Conservation (phyloP, 2,888 invertebrate species). For the Drosophila formosana region DNA sequence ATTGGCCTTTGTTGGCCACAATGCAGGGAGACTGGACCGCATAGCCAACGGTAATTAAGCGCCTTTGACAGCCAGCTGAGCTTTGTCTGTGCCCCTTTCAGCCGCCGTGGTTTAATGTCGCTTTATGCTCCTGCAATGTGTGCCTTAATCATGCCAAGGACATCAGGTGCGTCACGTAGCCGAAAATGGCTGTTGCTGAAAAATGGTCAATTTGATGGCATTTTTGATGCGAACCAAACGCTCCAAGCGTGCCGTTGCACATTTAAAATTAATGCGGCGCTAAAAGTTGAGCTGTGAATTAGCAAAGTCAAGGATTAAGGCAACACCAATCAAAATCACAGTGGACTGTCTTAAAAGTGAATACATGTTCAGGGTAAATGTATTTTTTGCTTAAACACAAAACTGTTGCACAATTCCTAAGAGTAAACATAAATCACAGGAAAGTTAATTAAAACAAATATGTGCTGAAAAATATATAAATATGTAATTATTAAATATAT, state of each 20-base stretch:
- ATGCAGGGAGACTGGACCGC: slow-evolving; percentile 18
- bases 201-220: slow-evolving; percentile 58
- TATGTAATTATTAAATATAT: no score
- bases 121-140: slow-evolving; percentile 35
- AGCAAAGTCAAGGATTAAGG: slow-evolving; percentile 19
- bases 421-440: no score
- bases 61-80: slow-evolving; percentile 63
- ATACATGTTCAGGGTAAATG: background rate
- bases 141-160: slow-evolving; percentile 59
- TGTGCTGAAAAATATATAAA: no score
- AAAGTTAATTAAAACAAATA: no score
- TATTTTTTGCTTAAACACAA: no score
- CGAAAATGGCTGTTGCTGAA: slow-evolving; percentile 2
- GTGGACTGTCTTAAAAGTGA: background rate
- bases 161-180: slow-evolving; percentile 37
- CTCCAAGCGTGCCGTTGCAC: slow-evolving; percentile 84
- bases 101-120: slow-evolving; percentile 28
- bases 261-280: slow-evolving; percentile 19
- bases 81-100: slow-evolving; percentile 30
- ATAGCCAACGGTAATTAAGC: slow-evolving; percentile 60
- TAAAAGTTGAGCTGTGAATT: slow-evolving; percentile 20
- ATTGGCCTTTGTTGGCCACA: slow-evolving; percentile 48
- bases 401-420: no score
- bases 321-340: background rate
- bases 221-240: slow-evolving; percentile 83